phyloP scores from a whole-genome alignment of 2,113 vertebrate genomes.

The Erythrocercus mccallii region DNA sequence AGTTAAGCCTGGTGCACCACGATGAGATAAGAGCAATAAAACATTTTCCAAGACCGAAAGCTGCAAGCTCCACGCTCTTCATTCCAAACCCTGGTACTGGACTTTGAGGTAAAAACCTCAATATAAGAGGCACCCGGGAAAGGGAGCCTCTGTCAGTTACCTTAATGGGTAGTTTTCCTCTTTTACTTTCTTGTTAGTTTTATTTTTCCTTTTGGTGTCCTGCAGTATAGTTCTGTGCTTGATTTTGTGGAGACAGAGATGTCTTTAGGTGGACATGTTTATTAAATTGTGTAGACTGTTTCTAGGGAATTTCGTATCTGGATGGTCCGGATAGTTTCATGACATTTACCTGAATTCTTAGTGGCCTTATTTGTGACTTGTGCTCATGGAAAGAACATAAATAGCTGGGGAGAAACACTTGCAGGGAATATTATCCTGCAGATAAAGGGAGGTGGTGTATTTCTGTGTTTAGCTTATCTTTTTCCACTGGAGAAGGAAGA shows the following conservation, averaged over 20 bases:
- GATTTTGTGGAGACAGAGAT: background rate
- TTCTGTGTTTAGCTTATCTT: constrained; percentile 31
- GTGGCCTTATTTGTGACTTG: background rate
- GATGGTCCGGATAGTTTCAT: background rate
- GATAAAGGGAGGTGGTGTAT: background rate
- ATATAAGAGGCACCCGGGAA: too few species aligned
- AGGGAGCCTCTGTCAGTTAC: too few species aligned
- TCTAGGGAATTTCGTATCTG: background rate
- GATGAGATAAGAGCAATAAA: too few species aligned
- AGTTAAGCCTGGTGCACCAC: too few species aligned
- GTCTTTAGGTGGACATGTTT: background rate
- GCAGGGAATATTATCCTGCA: background rate
- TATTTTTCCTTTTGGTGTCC: background rate
- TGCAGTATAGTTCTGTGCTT: background rate
- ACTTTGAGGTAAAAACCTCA: too few species aligned
- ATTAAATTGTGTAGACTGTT: background rate
- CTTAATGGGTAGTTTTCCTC: background rate
- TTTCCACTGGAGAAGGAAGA: constrained; percentile 21
- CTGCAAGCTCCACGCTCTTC: too few species aligned
- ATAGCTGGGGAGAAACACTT: background rate
- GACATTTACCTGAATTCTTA: background rate
- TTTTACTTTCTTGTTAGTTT: background rate
- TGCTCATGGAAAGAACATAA: background rate
- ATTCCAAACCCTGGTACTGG: too few species aligned
- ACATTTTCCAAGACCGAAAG: too few species aligned